Conservation (phyloP, 2,888 invertebrate species). For the Dynastes grantii region DNA sequence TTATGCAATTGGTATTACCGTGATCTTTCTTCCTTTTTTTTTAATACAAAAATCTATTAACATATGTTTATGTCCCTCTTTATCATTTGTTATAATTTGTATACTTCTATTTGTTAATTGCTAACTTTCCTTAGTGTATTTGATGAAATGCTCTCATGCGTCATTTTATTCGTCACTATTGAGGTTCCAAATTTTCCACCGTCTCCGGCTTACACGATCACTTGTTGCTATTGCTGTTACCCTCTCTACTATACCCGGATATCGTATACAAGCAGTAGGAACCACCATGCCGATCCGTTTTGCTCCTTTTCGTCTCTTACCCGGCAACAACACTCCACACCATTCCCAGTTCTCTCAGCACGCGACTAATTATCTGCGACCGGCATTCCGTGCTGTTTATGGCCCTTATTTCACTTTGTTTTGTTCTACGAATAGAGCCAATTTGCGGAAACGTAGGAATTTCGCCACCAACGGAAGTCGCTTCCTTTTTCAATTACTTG, state of each 20-base stretch:
- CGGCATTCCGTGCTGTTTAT: slow-evolving; percentile 59
- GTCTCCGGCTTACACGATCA: slow-evolving; percentile 17
- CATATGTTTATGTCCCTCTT: not conserved
- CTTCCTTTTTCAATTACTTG: not conserved
- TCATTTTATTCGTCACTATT: not conserved
- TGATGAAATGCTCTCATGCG: not conserved
- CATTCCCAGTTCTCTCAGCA: slow-evolving; percentile 61
- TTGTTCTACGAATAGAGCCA: slow-evolving; percentile 29
- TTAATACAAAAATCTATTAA: not conserved
- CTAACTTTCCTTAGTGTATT: not conserved
- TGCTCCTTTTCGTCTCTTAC: slow-evolving; percentile 59
- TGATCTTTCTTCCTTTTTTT: not conserved
- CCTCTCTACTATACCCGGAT: slow-evolving; percentile 7
- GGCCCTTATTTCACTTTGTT: slow-evolving; percentile 50
- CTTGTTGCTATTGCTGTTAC: slow-evolving; percentile 44
- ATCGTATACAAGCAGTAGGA: slow-evolving; percentile 26
- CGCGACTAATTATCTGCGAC: slow-evolving; percentile 63
- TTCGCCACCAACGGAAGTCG: not conserved
- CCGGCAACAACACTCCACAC: slow-evolving; percentile 53
- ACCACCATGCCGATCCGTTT: slow-evolving; percentile 55
- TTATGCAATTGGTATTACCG: not conserved
- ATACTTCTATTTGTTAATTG: not conserved
- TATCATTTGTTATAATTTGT: not conserved
- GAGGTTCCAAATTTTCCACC: not conserved
- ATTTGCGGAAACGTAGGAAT: slow-evolving; percentile 20